Percentiles rank a stretch among this genome's conserved stretches.
These are phyloP conservation scores for Xenopus borealis DNA, from an alignment of 2,113 vertebrate genomes.

Conservation along the genomic window DNA sequence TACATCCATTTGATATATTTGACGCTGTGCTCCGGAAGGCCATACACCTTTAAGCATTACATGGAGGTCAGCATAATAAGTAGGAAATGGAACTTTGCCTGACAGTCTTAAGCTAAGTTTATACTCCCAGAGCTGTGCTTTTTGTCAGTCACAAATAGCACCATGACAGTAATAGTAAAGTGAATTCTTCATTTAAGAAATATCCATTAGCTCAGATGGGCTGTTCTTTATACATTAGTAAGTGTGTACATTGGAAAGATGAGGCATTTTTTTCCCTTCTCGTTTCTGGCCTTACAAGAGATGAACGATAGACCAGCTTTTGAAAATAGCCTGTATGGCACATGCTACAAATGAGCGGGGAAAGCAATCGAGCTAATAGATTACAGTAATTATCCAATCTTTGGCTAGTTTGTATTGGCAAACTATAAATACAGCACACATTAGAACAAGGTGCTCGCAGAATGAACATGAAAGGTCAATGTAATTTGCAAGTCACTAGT, in stretches of 20 bases:
- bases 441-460: conserved; percentile 86
- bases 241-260: conserved; percentile 58
- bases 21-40: neutral
- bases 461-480: conserved; percentile 88
- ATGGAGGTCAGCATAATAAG: conserved; percentile 57
- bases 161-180: conserved; percentile 62
- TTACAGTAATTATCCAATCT: conserved; percentile 86
- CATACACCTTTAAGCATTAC: conserved; percentile 49
- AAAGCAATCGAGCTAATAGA: conserved; percentile 81
- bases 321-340: conserved; percentile 73
- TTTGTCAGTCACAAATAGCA: conserved; percentile 66
- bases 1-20: neutral
- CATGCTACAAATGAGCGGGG: conserved; percentile 76
- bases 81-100: conserved; percentile 56
- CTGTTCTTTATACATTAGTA: conserved; percentile 59
- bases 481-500: conserved; percentile 87
- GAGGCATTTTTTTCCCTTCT: conserved; percentile 53
- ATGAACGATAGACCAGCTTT: conserved; percentile 78
- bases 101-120: conserved; percentile 63
- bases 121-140: conserved; percentile 55
- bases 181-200: conserved; percentile 61
- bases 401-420: conserved; percentile 84
- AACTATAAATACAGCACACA: conserved; percentile 85
- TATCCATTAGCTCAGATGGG: conserved; percentile 59
- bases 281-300: conserved; percentile 63